These are phyloP conservation scores for Blastobasis adustella DNA, from an alignment of 2,888 invertebrate species.

Conservation along the genomic window DNA sequence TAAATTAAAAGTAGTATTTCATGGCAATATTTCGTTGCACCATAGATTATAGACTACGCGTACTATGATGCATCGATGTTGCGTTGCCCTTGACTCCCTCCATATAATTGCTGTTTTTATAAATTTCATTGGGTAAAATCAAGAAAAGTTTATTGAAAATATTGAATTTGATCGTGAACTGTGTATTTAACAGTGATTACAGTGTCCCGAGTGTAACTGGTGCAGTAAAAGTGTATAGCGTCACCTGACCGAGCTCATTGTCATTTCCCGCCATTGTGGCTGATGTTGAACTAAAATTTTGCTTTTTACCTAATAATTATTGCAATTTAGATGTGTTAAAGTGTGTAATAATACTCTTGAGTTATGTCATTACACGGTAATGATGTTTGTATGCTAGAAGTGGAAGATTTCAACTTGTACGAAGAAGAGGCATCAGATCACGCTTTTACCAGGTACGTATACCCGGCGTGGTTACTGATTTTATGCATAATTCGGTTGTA, in stretches of 20 bases:
- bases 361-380: conserved; percentile 74
- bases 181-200: conserved; percentile 31
- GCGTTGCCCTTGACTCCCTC: conserved; percentile 67
- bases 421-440: conserved; percentile 73
- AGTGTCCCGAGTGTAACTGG: conserved; percentile 26
- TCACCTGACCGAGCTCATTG: conserved; percentile 74
- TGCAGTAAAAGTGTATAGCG: conserved; percentile 54
- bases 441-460: conserved; percentile 67
- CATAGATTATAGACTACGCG: conserved; percentile 38
- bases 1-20: not conserved
- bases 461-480: conserved; percentile 64
- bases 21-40: conserved; percentile 5
- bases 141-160: conserved; percentile 23
- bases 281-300: conserved; percentile 43
- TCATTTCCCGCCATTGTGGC: conserved; percentile 76
- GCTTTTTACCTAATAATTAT: conserved; percentile 28
- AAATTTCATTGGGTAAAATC: conserved; percentile 34
- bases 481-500: conserved; percentile 15
- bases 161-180: conserved; percentile 21
- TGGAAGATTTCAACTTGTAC: conserved; percentile 72
- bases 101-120: conserved; percentile 55
- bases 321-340: conserved; percentile 43
- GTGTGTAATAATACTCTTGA: conserved; percentile 31
- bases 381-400: conserved; percentile 72
- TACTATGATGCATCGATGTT: conserved; percentile 48